These are phyloP conservation scores for Anadara kagoshimensis DNA, from an alignment of 1,140 invertebrate species.

Conservation along the genomic window DNA sequence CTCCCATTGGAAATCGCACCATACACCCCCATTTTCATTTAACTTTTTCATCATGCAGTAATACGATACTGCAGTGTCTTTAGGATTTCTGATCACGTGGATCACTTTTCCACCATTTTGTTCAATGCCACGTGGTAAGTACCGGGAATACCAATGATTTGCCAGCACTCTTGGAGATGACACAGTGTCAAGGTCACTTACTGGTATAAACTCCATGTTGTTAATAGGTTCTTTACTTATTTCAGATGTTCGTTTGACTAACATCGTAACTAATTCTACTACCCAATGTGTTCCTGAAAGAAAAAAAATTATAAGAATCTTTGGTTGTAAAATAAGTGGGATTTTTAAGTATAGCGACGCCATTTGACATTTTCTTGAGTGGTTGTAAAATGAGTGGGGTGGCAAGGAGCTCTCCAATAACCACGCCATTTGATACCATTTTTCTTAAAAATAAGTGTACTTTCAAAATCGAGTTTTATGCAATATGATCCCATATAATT, in stretches of 20 bases:
- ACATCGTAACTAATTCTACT: slow-evolving; percentile 51
- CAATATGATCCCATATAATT: too few species aligned
- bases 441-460: too few species aligned
- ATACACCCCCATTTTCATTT: too few species aligned
- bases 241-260: slow-evolving; percentile 26
- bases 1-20: too few species aligned
- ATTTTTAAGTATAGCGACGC: too few species aligned
- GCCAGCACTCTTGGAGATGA: slow-evolving; percentile 56
- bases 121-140: slow-evolving; percentile 47
- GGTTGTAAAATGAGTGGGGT: too few species aligned
- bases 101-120: slow-evolving; percentile 49
- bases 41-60: slow-evolving; percentile 20
- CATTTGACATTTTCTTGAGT: too few species aligned
- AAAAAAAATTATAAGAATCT: too few species aligned
- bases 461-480: too few species aligned
- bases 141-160: slow-evolving; percentile 47
- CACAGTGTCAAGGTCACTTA: slow-evolving; percentile 29
- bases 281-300: slow-evolving; percentile 59
- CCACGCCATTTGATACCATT: too few species aligned
- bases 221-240: slow-evolving; percentile 39
- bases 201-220: slow-evolving; percentile 48
- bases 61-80: slow-evolving; percentile 57
- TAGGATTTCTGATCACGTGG: slow-evolving; percentile 53
- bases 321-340: too few species aligned
- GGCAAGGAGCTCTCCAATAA: too few species aligned